Evolutionary conservation across 2,797 vertebrate genomes (phyloP), one percentile per base, ranked within the genome.

Genomic region (Acropternis orthonyx): DNA sequence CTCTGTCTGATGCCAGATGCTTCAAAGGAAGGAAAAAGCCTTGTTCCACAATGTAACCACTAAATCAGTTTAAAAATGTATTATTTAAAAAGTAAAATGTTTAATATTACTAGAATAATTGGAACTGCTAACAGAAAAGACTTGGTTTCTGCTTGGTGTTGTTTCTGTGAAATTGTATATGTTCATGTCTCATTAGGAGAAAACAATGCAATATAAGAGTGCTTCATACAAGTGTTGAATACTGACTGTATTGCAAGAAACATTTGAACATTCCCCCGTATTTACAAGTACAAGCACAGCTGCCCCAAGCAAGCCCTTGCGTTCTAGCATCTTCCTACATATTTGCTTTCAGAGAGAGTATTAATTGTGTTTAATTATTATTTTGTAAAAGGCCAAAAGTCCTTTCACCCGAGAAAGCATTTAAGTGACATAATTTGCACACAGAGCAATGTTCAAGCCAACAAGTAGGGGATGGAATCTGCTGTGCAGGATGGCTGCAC

Each of bases 41-140:
- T 91, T 72, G 43, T 91, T 92, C 68, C 78, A 52, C 54, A 88
- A 62, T 68, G 52, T 67, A 89, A 78, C 73, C 61, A 71, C 51
- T 74, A 89, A 81, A 90, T 68, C 66, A 46, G 59, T 76, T 82
- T 71, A 8, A 76, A 86, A 78, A 75, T 56, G 9, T 79, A 20
- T 73, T 43, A 76, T 93, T 93, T 66, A 39, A 92, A 54, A 88
- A 90, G 23, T 73, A 58, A 73, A 69, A 77, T 66, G 28, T 63
- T 74, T 73, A 34, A n/a, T 89, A 81, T 86, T 76, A 41, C 43
- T 82, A 36, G 62, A 77, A 67, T 76, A 96, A 89, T 89, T 80
- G 56, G 37, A 93, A 61, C 56, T 52, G 23, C 52, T 83, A 52
- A 23, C 19, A 85, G 61, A 85, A 85, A 89, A 20, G 26, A 39